Evolutionary conservation across 2,797 vertebrate genomes (phyloP).

Genomic region (Manis crassicaudata): DNA sequence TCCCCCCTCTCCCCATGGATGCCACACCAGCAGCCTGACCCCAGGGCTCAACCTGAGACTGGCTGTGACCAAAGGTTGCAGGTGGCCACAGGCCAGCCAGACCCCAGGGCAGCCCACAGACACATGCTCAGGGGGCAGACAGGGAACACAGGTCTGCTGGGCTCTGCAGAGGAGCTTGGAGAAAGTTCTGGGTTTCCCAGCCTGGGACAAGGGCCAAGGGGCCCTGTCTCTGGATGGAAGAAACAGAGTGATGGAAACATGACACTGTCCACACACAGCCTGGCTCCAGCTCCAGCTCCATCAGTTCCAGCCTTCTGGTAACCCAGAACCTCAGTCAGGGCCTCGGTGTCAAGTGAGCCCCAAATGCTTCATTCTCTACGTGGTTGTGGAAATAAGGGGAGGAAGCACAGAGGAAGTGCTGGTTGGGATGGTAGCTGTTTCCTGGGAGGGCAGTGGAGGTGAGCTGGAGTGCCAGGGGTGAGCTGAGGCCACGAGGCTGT

Average conservation of each 20-base stretch:
- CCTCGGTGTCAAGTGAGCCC: background rate
- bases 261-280: background rate
- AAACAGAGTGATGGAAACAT: background rate
- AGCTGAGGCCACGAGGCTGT: background rate
- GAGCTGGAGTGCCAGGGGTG: background rate
- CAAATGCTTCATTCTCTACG: accelerated
- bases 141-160: background rate
- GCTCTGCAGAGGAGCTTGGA: background rate
- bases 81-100: background rate
- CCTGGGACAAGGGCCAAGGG: background rate
- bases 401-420: background rate
- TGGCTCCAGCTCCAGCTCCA: background rate
- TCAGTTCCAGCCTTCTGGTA: too few species aligned
- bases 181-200: background rate
- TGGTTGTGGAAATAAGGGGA: background rate
- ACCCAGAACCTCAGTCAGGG: background rate
- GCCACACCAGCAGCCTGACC: background rate
- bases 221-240: background rate
- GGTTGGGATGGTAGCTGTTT: background rate
- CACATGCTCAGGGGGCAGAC: background rate
- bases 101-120: background rate
- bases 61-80: background rate
- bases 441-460: background rate
- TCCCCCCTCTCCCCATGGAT: background rate
- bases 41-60: background rate